phyloP scores from a whole-genome alignment of 2,113 vertebrate genomes.

The Carlito syrichta region DNA sequence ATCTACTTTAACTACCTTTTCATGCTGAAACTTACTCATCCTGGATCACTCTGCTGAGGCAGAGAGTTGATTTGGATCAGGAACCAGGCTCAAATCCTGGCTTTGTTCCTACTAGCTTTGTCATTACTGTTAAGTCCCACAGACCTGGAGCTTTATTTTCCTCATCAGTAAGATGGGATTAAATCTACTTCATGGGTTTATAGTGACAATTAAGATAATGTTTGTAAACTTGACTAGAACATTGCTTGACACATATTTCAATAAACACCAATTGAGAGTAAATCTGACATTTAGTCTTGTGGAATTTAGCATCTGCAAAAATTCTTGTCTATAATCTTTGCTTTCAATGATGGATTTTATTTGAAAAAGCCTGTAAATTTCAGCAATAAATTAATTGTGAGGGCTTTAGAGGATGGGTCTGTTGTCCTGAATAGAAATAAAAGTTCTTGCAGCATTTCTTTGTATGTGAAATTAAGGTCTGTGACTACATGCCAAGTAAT shows the following conservation, averaged over 20 bases:
- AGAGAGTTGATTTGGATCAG: neutral
- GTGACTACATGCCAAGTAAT: constrained; percentile 10
- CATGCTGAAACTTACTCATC: neutral
- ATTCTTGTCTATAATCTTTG: neutral
- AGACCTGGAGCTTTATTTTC: neutral
- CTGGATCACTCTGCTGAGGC: neutral
- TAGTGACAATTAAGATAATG: neutral
- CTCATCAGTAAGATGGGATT: neutral
- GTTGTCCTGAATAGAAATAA: neutral
- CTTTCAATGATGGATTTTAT: neutral
- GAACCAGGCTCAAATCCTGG: neutral
- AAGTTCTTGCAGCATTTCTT: constrained; percentile 35
- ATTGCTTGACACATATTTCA: neutral
- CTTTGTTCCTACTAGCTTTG: neutral
- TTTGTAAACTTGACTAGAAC: neutral
- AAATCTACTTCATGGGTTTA: neutral
- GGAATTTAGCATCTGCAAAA: neutral
- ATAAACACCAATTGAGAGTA: neutral
- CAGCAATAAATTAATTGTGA: constrained; percentile 22
- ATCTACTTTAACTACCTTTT: neutral
- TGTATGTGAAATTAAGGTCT: constrained; percentile 35
- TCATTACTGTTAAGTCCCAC: neutral
- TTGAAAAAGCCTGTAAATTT: neutral
- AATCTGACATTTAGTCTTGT: neutral
- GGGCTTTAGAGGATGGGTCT: neutral